These are phyloP conservation scores for Meghimatium bilineatum DNA, from an alignment of 2,888 invertebrate genomes.

Conservation along the genomic window DNA sequence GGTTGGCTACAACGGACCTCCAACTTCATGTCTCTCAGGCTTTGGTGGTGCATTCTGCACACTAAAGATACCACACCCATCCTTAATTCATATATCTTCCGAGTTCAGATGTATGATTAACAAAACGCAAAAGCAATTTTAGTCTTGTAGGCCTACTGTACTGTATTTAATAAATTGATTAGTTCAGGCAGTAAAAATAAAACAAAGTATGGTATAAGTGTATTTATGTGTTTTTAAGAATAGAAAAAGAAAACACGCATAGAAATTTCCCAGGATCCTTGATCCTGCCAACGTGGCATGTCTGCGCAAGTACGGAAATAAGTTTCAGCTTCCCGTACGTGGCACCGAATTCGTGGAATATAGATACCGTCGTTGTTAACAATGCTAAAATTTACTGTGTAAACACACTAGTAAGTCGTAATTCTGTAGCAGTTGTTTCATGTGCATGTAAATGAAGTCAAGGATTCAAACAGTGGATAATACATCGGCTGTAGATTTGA, in stretches of 20 bases:
- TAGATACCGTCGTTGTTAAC: conserved; percentile 26
- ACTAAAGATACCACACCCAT: no score
- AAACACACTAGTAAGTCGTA: conserved; percentile 14
- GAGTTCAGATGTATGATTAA: no score
- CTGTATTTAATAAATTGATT: no score
- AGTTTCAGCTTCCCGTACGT: conserved; percentile 70
- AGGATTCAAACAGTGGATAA: neutral
- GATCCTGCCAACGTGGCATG: conserved; percentile 71
- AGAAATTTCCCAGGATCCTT: conserved; percentile 30
- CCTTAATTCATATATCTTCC: no score
- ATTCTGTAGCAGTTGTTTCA: neutral
- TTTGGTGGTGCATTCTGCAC: no score
- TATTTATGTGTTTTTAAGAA: no score
- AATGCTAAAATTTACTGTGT: conserved; percentile 21
- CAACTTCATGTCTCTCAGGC: no score
- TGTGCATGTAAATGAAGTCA: neutral
- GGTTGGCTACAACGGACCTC: no score
- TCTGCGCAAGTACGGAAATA: conserved; percentile 68
- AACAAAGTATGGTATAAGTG: no score
- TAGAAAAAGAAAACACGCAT: conserved; percentile 12
- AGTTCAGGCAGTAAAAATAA: no score
- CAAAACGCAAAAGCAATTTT: no score
- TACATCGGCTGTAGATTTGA: neutral
- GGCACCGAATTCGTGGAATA: conserved; percentile 63
- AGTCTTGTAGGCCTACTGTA: no score